A percentile compares a stretch with the other conserved stretches of the same genome.
Conservation (phyloP, 2,797 vertebrate genomes). For the Euthynnus affinis region DNA sequence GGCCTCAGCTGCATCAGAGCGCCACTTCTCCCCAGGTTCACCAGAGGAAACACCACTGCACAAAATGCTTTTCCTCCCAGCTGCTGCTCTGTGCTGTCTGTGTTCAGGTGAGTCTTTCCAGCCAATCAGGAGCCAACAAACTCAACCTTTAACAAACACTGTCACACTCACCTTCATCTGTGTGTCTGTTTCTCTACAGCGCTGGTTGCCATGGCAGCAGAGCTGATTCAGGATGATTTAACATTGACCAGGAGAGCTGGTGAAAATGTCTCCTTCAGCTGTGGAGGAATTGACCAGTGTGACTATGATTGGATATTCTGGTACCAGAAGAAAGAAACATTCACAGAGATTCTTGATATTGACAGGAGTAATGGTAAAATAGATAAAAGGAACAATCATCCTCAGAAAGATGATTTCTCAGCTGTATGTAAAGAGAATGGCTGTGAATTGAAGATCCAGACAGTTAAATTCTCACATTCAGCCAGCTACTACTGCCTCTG, state of each 20-base stretch:
- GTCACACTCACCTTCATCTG: conserved; percentile 9
- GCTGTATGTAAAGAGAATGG: background rate
- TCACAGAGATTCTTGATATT: background rate
- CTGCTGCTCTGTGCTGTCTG: conserved; percentile 50
- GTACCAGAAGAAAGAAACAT: conserved; percentile 46
- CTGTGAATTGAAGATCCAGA: conserved; percentile 12
- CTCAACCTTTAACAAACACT: background rate
- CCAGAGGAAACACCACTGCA: conserved; percentile 47
- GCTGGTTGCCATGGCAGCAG: conserved; percentile 31
- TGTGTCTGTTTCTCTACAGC: conserved; percentile 46
- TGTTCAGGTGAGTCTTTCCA: conserved; percentile 65
- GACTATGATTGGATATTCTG: fast-evolving
- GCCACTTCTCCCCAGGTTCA: conserved; percentile 28
- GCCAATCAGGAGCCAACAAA: conserved; percentile 48
- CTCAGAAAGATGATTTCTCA: conserved; percentile 35
- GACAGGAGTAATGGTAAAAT: fast-evolving
- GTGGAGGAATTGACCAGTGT: conserved; percentile 13
- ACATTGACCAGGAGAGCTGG: conserved; percentile 36
- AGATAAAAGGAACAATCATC: background rate
- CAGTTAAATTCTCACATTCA: conserved; percentile 7
- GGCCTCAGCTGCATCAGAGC: conserved; percentile 54
- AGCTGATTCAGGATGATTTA: conserved; percentile 33
- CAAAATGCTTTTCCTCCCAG: conserved; percentile 60
- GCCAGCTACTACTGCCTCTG: conserved; percentile 43
- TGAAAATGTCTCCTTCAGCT: conserved; percentile 18